Conservation (phyloP, 2,113 vertebrate species). For the Mus musculus region GRCm39 chr4:139792501-139793000, state of each 20-base stretch:
- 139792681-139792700: background rate
- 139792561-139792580: background rate
- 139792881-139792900: background rate
- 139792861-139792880: background rate
- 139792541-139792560: no score
- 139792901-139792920: background rate
- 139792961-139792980: background rate
- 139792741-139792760: background rate
- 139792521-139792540: background rate
- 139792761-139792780: background rate
- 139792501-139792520: background rate
- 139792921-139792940: no score
- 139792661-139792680: background rate
- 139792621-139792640: background rate
- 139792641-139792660: no score
- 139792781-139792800: background rate
- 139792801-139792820: accelerated
- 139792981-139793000: background rate
- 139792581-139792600: background rate
- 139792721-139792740: background rate
- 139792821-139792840: background rate
- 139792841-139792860: accelerated
- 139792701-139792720: background rate
- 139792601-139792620: background rate
- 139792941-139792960: no score